Evolutionary conservation across 1,140 invertebrate species (phyloP).

Genomic region (Cotesia typhae): DNA sequence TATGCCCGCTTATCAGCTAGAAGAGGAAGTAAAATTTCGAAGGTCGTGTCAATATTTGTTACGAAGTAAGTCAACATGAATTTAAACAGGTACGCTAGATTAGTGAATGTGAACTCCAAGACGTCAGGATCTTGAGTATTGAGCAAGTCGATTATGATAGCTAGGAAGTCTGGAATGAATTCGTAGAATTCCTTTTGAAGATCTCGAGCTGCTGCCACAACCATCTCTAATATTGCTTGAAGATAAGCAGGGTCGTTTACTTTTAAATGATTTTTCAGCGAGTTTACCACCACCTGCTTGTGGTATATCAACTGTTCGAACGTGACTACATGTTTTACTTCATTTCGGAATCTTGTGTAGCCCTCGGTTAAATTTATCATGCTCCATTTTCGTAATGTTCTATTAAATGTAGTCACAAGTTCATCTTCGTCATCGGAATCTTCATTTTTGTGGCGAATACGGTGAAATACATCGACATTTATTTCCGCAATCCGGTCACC

Average conservation of each 20-base stretch:
- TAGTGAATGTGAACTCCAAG: constrained; percentile 83
- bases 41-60: constrained; percentile 78
- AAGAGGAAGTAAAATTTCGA: constrained; percentile 79
- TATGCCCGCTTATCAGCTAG: constrained; percentile 79
- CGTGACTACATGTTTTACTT: constrained; percentile 77
- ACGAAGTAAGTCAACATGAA: constrained; percentile 83
- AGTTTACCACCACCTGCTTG: constrained; percentile 78
- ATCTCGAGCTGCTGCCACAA: constrained; percentile 86
- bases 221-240: constrained; percentile 84
- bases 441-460: constrained; percentile 77
- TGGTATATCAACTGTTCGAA: constrained; percentile 81
- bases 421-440: constrained; percentile 68
- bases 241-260: constrained; percentile 73
- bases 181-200: constrained; percentile 86
- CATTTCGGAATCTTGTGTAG: constrained; percentile 78
- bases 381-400: constrained; percentile 87
- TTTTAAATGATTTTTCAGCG: constrained; percentile 76
- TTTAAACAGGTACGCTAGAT: constrained; percentile 90
- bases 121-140: constrained; percentile 82
- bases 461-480: constrained; percentile 82
- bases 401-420: constrained; percentile 77
- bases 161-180: constrained; percentile 77
- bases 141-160: constrained; percentile 76
- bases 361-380: constrained; percentile 84
- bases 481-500: constrained; percentile 83